phyloP scores from a whole-genome alignment of 1,140 invertebrate species.

The Solenopsis fugax region DNA sequence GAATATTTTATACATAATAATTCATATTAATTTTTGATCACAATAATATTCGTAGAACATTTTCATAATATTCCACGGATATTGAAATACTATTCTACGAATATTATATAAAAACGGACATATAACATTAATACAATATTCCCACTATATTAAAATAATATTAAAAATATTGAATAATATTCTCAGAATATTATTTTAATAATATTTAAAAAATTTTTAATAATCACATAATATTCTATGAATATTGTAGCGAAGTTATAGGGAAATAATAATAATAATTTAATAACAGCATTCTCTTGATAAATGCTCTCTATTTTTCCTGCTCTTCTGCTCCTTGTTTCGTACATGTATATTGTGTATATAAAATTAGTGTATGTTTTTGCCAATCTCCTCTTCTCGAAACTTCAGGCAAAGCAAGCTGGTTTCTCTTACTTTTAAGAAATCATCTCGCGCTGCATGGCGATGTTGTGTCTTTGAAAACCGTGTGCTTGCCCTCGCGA shows the following conservation, averaged over 20 bases:
- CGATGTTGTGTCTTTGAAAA: not conserved
- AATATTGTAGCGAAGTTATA: no score
- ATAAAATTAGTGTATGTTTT: not conserved
- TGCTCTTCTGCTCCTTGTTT: not conserved
- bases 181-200: no score
- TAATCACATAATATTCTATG: no score
- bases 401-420: not conserved
- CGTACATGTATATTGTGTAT: not conserved
- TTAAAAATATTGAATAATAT: no score
- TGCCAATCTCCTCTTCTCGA: not conserved
- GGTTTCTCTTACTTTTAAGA: constrained; percentile 34
- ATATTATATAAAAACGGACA: no score
- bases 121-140: no score
- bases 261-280: not conserved
- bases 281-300: not conserved
- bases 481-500: constrained; percentile 27
- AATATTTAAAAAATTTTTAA: no score
- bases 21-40: not conserved
- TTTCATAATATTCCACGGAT: no score
- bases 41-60: no score
- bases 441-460: constrained; percentile 1
- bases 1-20: no score
- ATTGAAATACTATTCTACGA: no score
- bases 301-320: not conserved
- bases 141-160: no score